Percentiles rank a stretch among this genome's conserved stretches.
Evolutionary conservation across 1,140 invertebrate genomes (phyloP).

Genomic region (Sarcophaga bullata): DNA sequence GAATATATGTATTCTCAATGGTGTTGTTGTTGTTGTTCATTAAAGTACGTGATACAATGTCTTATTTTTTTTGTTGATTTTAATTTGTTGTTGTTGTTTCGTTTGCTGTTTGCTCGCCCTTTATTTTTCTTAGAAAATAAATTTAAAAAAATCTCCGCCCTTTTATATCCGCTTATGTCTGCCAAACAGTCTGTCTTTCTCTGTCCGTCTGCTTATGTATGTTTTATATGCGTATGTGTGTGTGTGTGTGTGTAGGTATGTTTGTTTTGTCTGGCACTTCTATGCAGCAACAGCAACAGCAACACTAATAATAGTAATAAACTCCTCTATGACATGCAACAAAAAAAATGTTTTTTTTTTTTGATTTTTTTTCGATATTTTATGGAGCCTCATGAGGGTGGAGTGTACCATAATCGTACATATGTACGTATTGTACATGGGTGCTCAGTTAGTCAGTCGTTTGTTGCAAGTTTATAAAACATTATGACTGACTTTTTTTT

Average conservation of each 20-base stretch:
- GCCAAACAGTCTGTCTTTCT: neutral
- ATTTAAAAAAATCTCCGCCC: slow-evolving; percentile 15
- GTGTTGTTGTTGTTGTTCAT: neutral
- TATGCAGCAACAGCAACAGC: too few species aligned
- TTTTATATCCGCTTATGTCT: slow-evolving; percentile 8
- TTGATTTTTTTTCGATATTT: too few species aligned
- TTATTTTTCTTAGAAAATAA: slow-evolving; percentile 6
- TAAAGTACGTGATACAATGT: slow-evolving; percentile 9
- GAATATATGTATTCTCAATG: neutral
- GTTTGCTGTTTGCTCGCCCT: too few species aligned
- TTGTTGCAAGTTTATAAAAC: slow-evolving; percentile 7
- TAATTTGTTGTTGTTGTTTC: neutral
- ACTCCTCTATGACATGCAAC: slow-evolving; percentile 21
- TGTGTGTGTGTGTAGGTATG: too few species aligned
- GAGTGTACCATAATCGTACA: neutral
- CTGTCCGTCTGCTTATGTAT: neutral
- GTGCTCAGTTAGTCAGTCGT: neutral
- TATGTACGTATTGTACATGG: neutral
- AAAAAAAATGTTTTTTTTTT: too few species aligned
- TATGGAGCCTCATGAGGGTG: neutral
- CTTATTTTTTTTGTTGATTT: neutral
- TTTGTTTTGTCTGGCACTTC: too few species aligned
- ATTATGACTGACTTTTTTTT: neutral
- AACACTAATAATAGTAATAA: neutral
- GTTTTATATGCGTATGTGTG: neutral